Percentiles rank a stretch among this genome's conserved stretches.
Conservation (phyloP, 2,888 invertebrate genomes). For the Nasonia oneida region DNA sequence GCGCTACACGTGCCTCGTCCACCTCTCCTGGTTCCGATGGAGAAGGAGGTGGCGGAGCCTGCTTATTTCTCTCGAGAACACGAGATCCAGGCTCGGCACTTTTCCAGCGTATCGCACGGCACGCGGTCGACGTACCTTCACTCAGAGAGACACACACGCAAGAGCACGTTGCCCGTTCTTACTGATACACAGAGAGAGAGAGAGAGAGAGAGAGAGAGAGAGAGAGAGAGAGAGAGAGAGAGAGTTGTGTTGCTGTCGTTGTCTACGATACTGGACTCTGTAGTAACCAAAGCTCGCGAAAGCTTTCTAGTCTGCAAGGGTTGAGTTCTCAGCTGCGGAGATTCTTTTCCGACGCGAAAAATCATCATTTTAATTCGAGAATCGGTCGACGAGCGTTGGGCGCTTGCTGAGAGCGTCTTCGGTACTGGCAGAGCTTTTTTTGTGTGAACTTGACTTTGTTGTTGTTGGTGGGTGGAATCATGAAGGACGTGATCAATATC, state of each 20-base stretch:
- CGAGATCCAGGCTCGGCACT: constrained; percentile 69
- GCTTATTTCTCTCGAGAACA: constrained; percentile 56
- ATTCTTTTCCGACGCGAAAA: neutral
- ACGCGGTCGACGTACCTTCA: constrained; percentile 4
- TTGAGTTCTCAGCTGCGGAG: neutral
- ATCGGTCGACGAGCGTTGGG: neutral
- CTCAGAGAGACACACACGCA: neutral
- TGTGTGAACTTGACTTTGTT: neutral
- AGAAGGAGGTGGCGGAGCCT: constrained; percentile 29
- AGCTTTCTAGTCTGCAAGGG: neutral
- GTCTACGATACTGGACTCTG: neutral
- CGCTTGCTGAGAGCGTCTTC: constrained; percentile 31
- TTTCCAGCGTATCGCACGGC: constrained; percentile 71
- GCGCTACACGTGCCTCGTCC: constrained; percentile 63
- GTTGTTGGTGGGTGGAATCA: constrained; percentile 68
- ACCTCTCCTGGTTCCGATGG: neutral
- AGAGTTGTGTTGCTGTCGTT: neutral
- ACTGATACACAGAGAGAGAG: neutral
- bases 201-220: neutral
- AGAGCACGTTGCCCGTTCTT: too few relatives aligned
- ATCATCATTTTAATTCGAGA: neutral
- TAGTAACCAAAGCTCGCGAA: neutral
- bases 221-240: neutral
- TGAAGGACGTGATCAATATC: constrained; percentile 84
- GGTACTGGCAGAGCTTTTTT: constrained; percentile 10